Evolutionary conservation across 2,888 invertebrate species (phyloP).

Genomic region (Seira sanloemensis): DNA sequence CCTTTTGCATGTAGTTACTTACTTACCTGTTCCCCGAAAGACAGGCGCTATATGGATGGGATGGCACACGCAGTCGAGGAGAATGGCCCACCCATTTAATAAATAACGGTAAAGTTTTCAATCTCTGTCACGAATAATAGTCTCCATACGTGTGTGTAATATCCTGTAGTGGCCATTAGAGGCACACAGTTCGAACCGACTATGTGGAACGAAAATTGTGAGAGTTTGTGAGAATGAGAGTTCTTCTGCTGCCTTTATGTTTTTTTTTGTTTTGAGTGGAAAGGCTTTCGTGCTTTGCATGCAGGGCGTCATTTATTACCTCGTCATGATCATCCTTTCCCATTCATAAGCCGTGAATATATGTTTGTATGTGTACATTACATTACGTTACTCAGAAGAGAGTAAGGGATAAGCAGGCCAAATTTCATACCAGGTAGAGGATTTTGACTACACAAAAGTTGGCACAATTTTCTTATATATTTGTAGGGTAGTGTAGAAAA

Average conservation of each 20-base stretch:
- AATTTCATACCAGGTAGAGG: too few species aligned
- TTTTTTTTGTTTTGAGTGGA: too few species aligned
- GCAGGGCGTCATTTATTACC: constrained; percentile 7
- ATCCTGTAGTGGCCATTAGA: constrained; percentile 14
- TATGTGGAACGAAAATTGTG: constrained; percentile 1
- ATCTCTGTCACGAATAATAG: constrained; percentile 46
- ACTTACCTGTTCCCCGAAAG: constrained; percentile 10
- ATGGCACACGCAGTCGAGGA: too few species aligned
- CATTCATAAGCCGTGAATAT: too few species aligned
- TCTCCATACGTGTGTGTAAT: neutral
- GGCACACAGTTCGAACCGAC: neutral
- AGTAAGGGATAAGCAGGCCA: too few species aligned
- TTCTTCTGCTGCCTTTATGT: neutral
- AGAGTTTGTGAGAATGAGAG: neutral
- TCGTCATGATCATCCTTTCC: constrained; percentile 9
- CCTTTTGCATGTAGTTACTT: too few species aligned
- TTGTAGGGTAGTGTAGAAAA: too few species aligned
- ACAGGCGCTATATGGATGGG: neutral
- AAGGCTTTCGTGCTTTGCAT: too few species aligned
- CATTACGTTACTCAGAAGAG: too few species aligned
- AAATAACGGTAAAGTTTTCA: constrained; percentile 53
- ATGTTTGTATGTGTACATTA: too few species aligned
- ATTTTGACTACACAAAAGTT: too few species aligned
- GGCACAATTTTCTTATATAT: too few species aligned
- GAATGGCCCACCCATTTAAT: constrained; percentile 49